Conservation (phyloP, 2,888 invertebrate species). For the Malthinus seriepunctatus region DNA sequence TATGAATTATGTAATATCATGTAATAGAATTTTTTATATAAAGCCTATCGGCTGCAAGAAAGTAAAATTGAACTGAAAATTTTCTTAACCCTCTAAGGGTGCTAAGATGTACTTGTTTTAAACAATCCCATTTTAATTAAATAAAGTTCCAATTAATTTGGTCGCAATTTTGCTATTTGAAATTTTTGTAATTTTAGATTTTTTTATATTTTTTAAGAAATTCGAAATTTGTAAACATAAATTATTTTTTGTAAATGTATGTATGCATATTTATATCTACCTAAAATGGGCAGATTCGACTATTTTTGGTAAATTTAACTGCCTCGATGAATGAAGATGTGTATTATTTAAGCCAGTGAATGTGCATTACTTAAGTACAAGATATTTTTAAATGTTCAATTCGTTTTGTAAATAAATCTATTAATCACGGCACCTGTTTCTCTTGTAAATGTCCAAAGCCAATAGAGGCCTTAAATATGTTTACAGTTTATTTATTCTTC, state of each 20-base stretch:
- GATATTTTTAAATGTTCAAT: constrained; percentile 43
- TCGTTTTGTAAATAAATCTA: constrained; percentile 42
- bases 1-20: constrained; percentile 4
- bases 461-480: constrained; percentile 50
- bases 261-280: not conserved
- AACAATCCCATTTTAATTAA: not conserved
- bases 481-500: constrained; percentile 38
- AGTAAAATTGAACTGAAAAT: not conserved
- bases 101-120: no score
- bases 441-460: constrained; percentile 48
- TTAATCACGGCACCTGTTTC: constrained; percentile 41
- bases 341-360: constrained; percentile 29
- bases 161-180: not conserved
- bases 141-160: constrained; percentile 1
- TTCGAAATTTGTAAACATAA: constrained; percentile 4
- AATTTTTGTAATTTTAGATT: constrained; percentile 2
- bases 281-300: not conserved
- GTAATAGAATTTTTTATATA: constrained; percentile 5
- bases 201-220: not conserved
- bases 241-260: constrained; percentile 6
- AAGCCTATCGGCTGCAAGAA: not conserved
- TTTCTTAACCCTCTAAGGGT: constrained; percentile 2
- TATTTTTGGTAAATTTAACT: constrained; percentile 19
- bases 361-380: constrained; percentile 39
- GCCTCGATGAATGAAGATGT: constrained; percentile 12